These are phyloP conservation scores for Channa striata DNA, from an alignment of 2,797 vertebrate species.

Conservation along the genomic window DNA sequence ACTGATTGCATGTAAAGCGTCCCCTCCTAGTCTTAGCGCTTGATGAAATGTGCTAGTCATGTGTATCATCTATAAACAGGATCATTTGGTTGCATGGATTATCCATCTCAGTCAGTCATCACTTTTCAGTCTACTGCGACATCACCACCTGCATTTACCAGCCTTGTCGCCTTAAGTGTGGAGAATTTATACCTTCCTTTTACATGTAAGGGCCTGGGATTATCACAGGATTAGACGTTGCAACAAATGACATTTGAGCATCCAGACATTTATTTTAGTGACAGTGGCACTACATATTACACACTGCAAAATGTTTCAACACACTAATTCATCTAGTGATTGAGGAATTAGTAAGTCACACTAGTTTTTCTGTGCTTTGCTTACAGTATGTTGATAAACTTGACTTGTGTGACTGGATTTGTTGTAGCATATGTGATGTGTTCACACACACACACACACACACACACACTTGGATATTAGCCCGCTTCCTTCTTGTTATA, in stretches of 20 bases:
- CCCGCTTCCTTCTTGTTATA: constrained; percentile 51
- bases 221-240: constrained; percentile 73
- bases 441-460: not conserved
- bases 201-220: constrained; percentile 71
- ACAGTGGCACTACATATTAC: constrained; percentile 7
- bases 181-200: constrained; percentile 54
- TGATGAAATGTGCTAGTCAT: constrained; percentile 38
- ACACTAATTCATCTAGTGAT: no score
- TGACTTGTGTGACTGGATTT: not conserved
- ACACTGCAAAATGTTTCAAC: no score
- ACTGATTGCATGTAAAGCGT: constrained; percentile 52
- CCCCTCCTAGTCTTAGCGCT: constrained; percentile 13
- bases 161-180: constrained; percentile 43
- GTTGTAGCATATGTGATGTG: constrained; percentile 6
- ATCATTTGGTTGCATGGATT: constrained; percentile 60
- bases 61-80: constrained; percentile 45
- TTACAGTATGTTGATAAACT: constrained; percentile 6
- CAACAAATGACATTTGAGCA: constrained; percentile 33
- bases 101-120: constrained; percentile 36
- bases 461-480: not conserved
- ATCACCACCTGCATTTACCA: constrained; percentile 17
- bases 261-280: constrained; percentile 36
- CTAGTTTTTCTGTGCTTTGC: constrained; percentile 6
- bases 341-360: not conserved
- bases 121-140: constrained; percentile 41